Percentiles rank a stretch among this genome's conserved stretches.
These are phyloP conservation scores for Mormyrus proboscirostris DNA, from an alignment of 2,797 vertebrate species.

Conservation along the genomic window DNA sequence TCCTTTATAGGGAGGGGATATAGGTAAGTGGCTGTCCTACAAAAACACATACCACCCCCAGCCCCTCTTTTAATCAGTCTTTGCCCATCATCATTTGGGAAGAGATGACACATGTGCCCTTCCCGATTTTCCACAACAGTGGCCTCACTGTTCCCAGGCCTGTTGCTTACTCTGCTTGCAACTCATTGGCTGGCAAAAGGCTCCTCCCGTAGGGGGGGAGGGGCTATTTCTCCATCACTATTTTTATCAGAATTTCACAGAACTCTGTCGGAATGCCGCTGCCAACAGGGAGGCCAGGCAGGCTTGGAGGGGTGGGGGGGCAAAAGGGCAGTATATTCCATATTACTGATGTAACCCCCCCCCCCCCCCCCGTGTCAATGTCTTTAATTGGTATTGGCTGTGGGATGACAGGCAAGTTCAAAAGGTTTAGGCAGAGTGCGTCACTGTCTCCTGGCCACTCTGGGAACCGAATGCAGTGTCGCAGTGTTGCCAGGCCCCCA, in stretches of 20 bases:
- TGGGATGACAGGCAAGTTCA: slow-evolving; percentile 26
- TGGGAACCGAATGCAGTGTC: slow-evolving; percentile 12
- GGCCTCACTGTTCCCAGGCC: slow-evolving; percentile 52
- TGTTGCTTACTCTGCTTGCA: slow-evolving; percentile 34
- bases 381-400: slow-evolving; percentile 50
- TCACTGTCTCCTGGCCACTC: slow-evolving; percentile 23
- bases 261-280: slow-evolving; percentile 60
- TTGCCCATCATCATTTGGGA: slow-evolving; percentile 12
- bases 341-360: slow-evolving; percentile 47
- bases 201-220: slow-evolving; percentile 22
- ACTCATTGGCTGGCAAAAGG: background rate
- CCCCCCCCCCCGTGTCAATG: slow-evolving; percentile 17
- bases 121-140: slow-evolving; percentile 48
- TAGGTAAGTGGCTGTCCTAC: background rate
- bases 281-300: slow-evolving; percentile 40
- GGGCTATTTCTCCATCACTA: slow-evolving; percentile 56
- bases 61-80: background rate
- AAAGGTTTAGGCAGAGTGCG: slow-evolving; percentile 14
- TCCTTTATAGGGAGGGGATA: background rate
- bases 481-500: slow-evolving; percentile 15
- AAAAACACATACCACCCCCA: background rate
- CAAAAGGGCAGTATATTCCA: slow-evolving; percentile 34
- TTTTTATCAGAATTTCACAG: slow-evolving; percentile 81
- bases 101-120: slow-evolving; percentile 30
- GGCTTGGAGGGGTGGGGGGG: slow-evolving; percentile 24